Evolutionary conservation across 2,113 vertebrate genomes (phyloP), one percentile per base, ranked within the genome.

Genomic region (Phylloscopus trochilus): DNA sequence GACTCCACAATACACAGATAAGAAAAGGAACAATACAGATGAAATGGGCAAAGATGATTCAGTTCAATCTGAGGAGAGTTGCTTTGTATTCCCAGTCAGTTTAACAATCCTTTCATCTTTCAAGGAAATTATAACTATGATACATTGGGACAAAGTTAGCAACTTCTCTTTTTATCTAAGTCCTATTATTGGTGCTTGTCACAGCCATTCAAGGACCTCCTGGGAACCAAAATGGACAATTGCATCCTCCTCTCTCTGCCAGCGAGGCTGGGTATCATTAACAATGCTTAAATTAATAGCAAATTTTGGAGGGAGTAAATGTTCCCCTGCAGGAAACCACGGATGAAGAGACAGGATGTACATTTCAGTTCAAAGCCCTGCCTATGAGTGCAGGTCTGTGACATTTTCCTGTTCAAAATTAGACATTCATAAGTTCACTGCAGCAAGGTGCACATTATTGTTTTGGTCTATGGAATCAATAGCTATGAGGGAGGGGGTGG

Each of bases 81-180:
- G 79, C 89, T 97, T 96, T 97, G 88, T 96, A 74, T 96, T 90
- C 90, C 82, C 87, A 90, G 93, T 35, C 95, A 95, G 67, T 93
- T 94, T 90, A 93, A 90, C 73, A 82, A 80, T 68, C 87, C 82
- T 96, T 94, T 91, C 82, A 90, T 96, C 87, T 85, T 92, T 92
- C 95, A 97, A 93, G 94, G 86, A 97, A 97, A 96, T 97, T 94
- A 93, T 92, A 89, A 93, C 95, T 86, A 76, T 92, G 95, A 94
- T 83, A 93, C 92, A 94, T 0, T 41, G 64, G 92, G 89, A 94
- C 86, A 97, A 95, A 95, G 94, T 95, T 95, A 94, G 91, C 91
- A 96, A 96, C 95, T 94, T 94, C 91, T 92, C 94, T 81, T 95
- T 96, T 94, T 87, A 85, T 93, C 91, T 91, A 73, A 87, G 94